Evolutionary conservation across 2,113 vertebrate species (phyloP), one percentile per base, ranked within the genome.

Genomic region (Butorides virescens): DNA sequence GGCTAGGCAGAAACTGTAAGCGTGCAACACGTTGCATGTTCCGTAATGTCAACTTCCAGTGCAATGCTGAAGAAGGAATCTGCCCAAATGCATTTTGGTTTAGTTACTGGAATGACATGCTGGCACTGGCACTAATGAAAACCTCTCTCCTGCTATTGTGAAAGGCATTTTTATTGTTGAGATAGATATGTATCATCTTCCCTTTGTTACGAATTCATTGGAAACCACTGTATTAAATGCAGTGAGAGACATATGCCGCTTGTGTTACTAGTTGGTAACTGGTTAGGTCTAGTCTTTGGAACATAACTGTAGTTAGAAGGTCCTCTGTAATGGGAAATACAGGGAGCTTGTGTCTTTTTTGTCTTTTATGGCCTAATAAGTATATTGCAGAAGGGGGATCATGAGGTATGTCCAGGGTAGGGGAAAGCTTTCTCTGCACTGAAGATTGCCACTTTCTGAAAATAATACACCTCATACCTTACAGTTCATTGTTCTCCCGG

Each of bases 401-500:
- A 4, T 14, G 29, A 71, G 44, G 5, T 47, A 53, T 11, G 17
- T 82, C 71, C 71, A 74, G 34, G 42, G 27, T 61, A 47, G 61
- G 67, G 52, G 36, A 32, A 74, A 78, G 11, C 53, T 77, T 26
- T 65, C 46, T 80, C 37, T 83, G 72, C 76, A 26, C 14, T 36
- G 29, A 73, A 76, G 22, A 32, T 82, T 56, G 19, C 55, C 74
- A 4, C n/a, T 21, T 59, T 59, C 52, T 88, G 77, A 90, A 94
- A 92, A 68, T 79, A 81, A 78, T 27, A 5, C 23, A 34, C 25
- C 46, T 94, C 32, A 2, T 42, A 34, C 70, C 55, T 79, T 82
- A 5, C 97, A 99, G 98, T 99, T 94, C 98, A 99, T 92, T 99
- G 98, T 36, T 99, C 98, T 72, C 98, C 98, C 1, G 98, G 98